Percentiles rank a stretch among this genome's conserved stretches.
These are phyloP conservation scores for Drosophila nigritarsus DNA, from an alignment of 2,888 invertebrate species.

Conservation along the genomic window DNA sequence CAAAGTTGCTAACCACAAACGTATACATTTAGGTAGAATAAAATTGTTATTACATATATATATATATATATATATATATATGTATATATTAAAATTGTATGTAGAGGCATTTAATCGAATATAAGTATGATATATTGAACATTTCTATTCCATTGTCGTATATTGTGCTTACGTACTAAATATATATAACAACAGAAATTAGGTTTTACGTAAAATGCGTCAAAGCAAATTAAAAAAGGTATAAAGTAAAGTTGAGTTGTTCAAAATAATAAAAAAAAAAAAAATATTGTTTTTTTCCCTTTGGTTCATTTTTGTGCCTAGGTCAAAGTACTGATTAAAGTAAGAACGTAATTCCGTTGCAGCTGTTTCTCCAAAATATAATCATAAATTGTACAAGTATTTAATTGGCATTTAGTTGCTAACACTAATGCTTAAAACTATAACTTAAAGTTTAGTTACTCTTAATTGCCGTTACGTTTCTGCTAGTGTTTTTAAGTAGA, in stretches of 20 bases:
- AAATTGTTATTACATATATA: constrained; percentile 29
- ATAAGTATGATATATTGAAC: constrained; percentile 23
- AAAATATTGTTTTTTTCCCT: constrained; percentile 5
- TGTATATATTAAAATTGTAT: constrained; percentile 39
- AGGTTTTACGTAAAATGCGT: constrained; percentile 40
- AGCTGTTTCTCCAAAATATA: constrained; percentile 9
- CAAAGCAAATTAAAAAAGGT: constrained; percentile 7
- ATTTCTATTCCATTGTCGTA: constrained; percentile 43
- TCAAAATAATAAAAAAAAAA: constrained; percentile 13
- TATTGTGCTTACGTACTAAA: constrained; percentile 37
- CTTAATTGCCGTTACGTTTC: constrained; percentile 23
- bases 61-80: neutral
- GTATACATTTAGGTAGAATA: constrained; percentile 57
- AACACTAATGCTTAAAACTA: constrained; percentile 13
- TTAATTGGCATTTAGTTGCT: constrained; percentile 27
- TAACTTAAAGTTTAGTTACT: constrained; percentile 14
- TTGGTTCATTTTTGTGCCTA: constrained; percentile 29
- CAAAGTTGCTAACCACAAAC: constrained; percentile 38
- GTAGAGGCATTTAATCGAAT: constrained; percentile 41
- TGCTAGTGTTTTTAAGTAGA: constrained; percentile 37
- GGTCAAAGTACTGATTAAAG: constrained; percentile 37
- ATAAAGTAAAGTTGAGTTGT: constrained; percentile 22
- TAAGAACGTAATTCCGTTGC: constrained; percentile 35
- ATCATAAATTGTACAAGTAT: constrained; percentile 23
- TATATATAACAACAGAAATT: constrained; percentile 19